Conservation (phyloP, 2,113 vertebrate genomes). For the Phalacrocorax brasilianus region DNA sequence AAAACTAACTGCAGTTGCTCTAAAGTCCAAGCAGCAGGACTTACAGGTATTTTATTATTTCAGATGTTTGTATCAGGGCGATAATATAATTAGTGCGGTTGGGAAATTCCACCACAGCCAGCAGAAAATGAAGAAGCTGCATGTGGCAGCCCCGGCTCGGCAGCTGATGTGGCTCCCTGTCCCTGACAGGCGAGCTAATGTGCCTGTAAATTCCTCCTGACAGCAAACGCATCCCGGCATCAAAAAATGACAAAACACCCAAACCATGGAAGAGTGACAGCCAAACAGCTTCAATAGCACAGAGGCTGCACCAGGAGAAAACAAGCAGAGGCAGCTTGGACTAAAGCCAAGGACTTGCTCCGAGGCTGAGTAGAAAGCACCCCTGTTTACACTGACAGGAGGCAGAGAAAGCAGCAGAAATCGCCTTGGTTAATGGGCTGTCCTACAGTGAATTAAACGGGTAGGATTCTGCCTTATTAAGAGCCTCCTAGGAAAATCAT, state of each 20-base stretch:
- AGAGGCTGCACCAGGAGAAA: neutral
- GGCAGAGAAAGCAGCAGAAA: slow-evolving; percentile 6
- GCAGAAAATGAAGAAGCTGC: slow-evolving; percentile 34
- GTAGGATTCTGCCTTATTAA: neutral
- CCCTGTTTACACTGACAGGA: neutral
- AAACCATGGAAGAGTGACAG: slow-evolving; percentile 63
- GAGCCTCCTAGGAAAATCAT: neutral
- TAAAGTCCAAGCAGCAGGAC: slow-evolving; percentile 16
- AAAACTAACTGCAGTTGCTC: slow-evolving; percentile 19
- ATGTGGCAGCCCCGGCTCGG: neutral
- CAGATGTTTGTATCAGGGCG: neutral
- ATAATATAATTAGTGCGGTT: slow-evolving; percentile 55
- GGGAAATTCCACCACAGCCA: slow-evolving; percentile 42
- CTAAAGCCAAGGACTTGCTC: neutral
- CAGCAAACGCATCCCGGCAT: slow-evolving; percentile 59
- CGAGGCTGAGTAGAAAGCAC: neutral
- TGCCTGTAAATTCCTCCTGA: slow-evolving; percentile 69
- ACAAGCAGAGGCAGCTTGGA: slow-evolving; percentile 24
- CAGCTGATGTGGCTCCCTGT: neutral
- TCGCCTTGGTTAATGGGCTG: neutral
- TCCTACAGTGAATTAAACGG: neutral
- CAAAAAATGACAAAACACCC: slow-evolving; percentile 64
- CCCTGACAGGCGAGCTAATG: slow-evolving; percentile 55
- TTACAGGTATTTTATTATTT: slow-evolving; percentile 45
- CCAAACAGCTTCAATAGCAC: slow-evolving; percentile 43